Conservation (phyloP, 2,113 vertebrate genomes). For the Labrus mixtus region DNA sequence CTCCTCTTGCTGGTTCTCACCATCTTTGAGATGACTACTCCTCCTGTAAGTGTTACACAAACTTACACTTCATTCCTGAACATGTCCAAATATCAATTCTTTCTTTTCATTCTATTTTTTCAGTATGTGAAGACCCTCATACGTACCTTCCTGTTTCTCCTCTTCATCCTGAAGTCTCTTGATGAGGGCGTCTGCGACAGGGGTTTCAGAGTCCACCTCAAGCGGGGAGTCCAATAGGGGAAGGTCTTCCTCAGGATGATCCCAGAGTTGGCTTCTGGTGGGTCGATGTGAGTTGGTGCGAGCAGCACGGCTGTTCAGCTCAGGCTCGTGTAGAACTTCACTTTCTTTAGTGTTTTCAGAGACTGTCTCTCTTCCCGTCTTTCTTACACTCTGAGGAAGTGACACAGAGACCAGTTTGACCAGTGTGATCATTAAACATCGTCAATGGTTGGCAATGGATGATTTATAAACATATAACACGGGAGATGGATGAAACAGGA, state of each 20-base stretch:
- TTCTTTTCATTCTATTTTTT: neutral
- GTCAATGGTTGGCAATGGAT: slow-evolving; percentile 12
- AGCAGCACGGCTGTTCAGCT: neutral
- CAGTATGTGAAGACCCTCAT: neutral
- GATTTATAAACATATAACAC: neutral
- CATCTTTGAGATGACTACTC: slow-evolving; percentile 40
- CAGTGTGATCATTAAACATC: slow-evolving; percentile 17
- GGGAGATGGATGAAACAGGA: neutral
- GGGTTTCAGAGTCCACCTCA: slow-evolving; percentile 73
- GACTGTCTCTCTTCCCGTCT: slow-evolving; percentile 45
- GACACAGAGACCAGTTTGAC: slow-evolving; percentile 71
- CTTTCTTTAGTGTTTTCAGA: slow-evolving; percentile 39
- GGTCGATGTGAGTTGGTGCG: slow-evolving; percentile 46
- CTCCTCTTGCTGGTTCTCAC: slow-evolving; percentile 62
- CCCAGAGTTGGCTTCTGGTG: slow-evolving; percentile 75
- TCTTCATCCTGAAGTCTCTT: slow-evolving; percentile 78
- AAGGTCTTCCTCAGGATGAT: slow-evolving; percentile 70
- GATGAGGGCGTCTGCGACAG: slow-evolving; percentile 78
- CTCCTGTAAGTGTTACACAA: slow-evolving; percentile 2
- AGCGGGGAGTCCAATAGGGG: slow-evolving; percentile 68
- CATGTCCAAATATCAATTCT: neutral
- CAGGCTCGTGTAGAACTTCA: slow-evolving; percentile 1
- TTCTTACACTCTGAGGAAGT: slow-evolving; percentile 77
- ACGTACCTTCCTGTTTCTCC: slow-evolving; percentile 63
- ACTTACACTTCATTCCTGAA: too few relatives aligned